phyloP scores from a whole-genome alignment of 1,140 invertebrate species.

The Spodoptera litura region DNA sequence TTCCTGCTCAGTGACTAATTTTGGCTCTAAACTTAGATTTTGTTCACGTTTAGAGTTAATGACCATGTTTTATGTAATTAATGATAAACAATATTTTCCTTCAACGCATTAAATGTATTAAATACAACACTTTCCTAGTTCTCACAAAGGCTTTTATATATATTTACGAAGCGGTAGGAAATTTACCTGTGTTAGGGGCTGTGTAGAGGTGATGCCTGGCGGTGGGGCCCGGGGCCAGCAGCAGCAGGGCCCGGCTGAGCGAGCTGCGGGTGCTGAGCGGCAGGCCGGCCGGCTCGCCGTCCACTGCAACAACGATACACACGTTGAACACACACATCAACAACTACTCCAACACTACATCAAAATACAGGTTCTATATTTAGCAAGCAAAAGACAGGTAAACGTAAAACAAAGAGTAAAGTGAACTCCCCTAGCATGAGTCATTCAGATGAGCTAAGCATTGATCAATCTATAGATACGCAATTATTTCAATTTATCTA shows the following conservation, averaged over 20 bases:
- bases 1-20: not conserved
- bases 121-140: too few relatives aligned
- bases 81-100: too few relatives aligned
- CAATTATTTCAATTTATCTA: not conserved
- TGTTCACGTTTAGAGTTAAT: too few relatives aligned
- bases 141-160: too few relatives aligned
- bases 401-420: not conserved
- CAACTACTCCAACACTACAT: not conserved
- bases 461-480: slow-evolving; percentile 2
- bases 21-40: not conserved
- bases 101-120: too few relatives aligned
- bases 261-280: slow-evolving; percentile 74
- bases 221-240: slow-evolving; percentile 75
- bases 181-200: slow-evolving; percentile 77
- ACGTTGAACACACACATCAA: not conserved
- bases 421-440: not conserved
- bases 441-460: not conserved
- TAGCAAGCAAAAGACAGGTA: too few relatives aligned
- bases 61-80: too few relatives aligned
- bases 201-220: slow-evolving; percentile 78
- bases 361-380: too few relatives aligned
- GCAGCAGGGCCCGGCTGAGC: slow-evolving; percentile 72
- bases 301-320: slow-evolving; percentile 72
- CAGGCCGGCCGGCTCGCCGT: slow-evolving; percentile 76
- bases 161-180: not conserved